Evolutionary conservation across 30 jellyfish, hydroid and myxozoan species (phyloP), one percentile per base, ranked within the genome.

Genomic region (Pelagia noctiluca): DNA sequence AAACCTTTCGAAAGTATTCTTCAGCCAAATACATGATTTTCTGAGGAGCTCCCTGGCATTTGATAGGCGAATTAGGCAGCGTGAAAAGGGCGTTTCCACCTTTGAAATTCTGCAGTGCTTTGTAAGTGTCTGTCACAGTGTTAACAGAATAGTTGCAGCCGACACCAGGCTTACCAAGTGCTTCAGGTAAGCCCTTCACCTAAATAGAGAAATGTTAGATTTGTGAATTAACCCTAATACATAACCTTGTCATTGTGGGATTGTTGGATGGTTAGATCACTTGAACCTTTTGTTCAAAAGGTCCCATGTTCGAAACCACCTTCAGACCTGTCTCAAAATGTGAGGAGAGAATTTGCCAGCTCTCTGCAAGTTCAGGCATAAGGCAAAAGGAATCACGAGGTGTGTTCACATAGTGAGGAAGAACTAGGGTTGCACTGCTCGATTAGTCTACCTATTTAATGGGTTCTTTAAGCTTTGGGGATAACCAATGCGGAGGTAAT

Each of bases 11-110:
- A 31, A 94, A 86, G 25, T 89, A 73, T n/a, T 94, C 99, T 33
- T 94, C 97, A 2, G 99, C 95, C 30, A 94, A 68, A 65, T 94
- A 94, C 99, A 94, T 94, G 89, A 94, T 94, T 69, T 94, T 94
- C 69, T 94, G 99, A 2, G 99, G 99, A 8, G 99, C 99, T 7
- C 99, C 99, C 18, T 79, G 90, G 88, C 99, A 94, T 73, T 94
- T 94, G 75, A 94, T 84, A 3, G 99, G 99, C 12, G 96, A 49
- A 32, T 84, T 97, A 34, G 99, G 99, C 46, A 94, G 62, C 7
- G 99, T 94, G 63, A 94, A 94, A 34, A 94, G 66, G 2, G 99
- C 99, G 50, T 94, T 80, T 11, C 99, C 99, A 34, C 96, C 97
- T 71, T 88, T 72, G 78, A 88, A 88, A 61, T 84, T 88, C 68